Conservation (phyloP, 2,888 invertebrate genomes). For the Unio pictorum region DNA sequence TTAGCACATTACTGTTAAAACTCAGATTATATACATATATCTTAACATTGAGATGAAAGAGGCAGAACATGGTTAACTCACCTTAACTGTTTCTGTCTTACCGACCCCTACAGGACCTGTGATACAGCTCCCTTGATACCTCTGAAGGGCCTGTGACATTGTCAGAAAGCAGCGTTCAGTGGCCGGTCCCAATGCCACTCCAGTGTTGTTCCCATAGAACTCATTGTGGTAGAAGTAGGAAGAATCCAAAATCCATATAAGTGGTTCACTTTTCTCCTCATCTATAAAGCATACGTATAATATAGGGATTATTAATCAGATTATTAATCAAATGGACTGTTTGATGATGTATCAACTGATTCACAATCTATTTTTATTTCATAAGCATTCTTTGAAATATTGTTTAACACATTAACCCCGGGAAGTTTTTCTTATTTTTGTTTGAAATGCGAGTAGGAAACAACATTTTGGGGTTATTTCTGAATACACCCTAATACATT, state of each 20-base stretch:
- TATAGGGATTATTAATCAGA: too few species aligned
- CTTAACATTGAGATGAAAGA: background rate
- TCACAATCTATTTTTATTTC: too few species aligned
- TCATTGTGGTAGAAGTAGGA: slow-evolving; percentile 67
- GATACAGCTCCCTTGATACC: slow-evolving; percentile 60
- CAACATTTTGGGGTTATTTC: too few species aligned
- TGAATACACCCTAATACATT: too few species aligned
- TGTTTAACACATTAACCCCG: too few species aligned
- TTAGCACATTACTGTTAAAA: too few species aligned
- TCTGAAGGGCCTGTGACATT: slow-evolving; percentile 67
- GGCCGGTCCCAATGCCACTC: slow-evolving; percentile 63
- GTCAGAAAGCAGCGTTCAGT: slow-evolving; percentile 69
- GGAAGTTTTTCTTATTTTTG: too few species aligned
- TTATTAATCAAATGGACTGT: too few species aligned
- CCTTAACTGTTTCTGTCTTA: slow-evolving; percentile 70
- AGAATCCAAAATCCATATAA: slow-evolving; percentile 67
- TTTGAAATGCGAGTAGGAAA: too few species aligned
- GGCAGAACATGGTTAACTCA: slow-evolving; percentile 15
- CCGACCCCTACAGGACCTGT: slow-evolving; percentile 66
- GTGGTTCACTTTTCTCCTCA: slow-evolving; percentile 62
- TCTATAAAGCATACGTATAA: slow-evolving; percentile 8
- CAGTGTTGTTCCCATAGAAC: slow-evolving; percentile 68
- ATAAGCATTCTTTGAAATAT: too few species aligned
- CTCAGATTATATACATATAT: background rate
- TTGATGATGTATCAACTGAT: too few species aligned